Percentiles rank a stretch among this genome's conserved stretches.
Evolutionary conservation across 2,888 invertebrate genomes (phyloP).

Genomic region (Gasteruption jaculator): DNA sequence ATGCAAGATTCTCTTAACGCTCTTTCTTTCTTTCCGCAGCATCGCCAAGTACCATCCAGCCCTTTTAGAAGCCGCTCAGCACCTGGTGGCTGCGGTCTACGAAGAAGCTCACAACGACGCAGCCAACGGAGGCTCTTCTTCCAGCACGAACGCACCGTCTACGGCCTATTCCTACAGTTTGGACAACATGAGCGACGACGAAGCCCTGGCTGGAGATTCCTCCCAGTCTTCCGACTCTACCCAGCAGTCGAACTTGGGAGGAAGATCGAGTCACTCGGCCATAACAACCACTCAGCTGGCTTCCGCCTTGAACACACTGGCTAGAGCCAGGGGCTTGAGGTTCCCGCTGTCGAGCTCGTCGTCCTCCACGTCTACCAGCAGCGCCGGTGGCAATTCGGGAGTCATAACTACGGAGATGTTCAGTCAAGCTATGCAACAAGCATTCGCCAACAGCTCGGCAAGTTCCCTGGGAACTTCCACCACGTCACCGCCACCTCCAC

Average conservation of each 20-base stretch:
- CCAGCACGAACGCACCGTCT: conserved; percentile 36
- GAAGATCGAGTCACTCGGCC: conserved; percentile 44
- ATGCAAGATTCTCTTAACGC: too few relatives aligned
- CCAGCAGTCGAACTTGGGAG: conserved; percentile 33
- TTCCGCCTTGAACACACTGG: conserved; percentile 69
- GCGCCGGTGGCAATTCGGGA: conserved; percentile 34
- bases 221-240: conserved; percentile 52
- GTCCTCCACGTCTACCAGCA: conserved; percentile 29
- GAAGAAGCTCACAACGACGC: conserved; percentile 44
- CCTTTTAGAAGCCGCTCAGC: conserved; percentile 65
- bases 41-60: conserved; percentile 67
- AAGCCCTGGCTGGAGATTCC: conserved; percentile 56
- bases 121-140: conserved; percentile 26
- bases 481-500: conserved; percentile 29
- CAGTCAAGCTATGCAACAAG: conserved; percentile 72
- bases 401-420: conserved; percentile 76
- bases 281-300: conserved; percentile 74
- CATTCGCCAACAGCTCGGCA: too few relatives aligned
- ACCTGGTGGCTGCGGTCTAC: conserved; percentile 61
- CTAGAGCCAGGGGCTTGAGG: conserved; percentile 54
- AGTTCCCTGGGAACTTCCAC: too few relatives aligned
- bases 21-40: conserved; percentile 42
- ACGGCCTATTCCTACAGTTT: conserved; percentile 55
- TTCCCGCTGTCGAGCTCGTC: conserved; percentile 33
- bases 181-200: conserved; percentile 56